These are phyloP conservation scores for Drosophila kambysellisi DNA, from an alignment of 2,888 invertebrate species.

Conservation along the genomic window DNA sequence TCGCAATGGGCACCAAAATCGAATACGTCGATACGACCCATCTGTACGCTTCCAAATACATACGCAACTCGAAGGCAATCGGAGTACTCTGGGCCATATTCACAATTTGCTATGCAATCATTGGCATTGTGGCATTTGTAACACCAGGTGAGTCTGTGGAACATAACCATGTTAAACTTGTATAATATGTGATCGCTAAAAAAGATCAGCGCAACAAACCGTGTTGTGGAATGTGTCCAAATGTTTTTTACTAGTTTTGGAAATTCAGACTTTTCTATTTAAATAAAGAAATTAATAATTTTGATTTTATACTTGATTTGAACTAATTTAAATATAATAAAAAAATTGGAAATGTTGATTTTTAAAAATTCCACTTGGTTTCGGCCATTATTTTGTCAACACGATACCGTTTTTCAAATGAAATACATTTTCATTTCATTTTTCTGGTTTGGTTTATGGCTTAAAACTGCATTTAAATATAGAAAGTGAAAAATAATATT, in stretches of 20 bases:
- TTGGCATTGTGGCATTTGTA: conserved; percentile 96
- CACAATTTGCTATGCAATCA: conserved; percentile 98
- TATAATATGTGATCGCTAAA: neutral
- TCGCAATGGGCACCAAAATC: conserved; percentile 93
- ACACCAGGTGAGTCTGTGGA: conserved; percentile 88
- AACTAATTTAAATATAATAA: neutral
- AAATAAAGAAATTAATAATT: no score
- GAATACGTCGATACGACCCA: conserved; percentile 96
- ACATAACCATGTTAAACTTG: neutral
- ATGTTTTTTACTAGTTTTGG: neutral
- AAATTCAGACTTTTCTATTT: no score
- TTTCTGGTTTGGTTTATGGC: neutral
- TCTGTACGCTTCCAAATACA: conserved; percentile 95
- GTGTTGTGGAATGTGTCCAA: neutral
- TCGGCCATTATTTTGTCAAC: no score
- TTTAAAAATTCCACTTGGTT: no score
- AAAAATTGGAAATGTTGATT: neutral
- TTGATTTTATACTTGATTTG: no score
- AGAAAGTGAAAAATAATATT: no score
- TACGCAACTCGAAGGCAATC: conserved; percentile 96
- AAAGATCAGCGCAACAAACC: neutral
- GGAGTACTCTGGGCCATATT: conserved; percentile 99
- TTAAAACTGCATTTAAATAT: no score
- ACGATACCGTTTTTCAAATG: no score
- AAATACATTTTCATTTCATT: no score